These are phyloP conservation scores for Cantharis flavilabris DNA, from an alignment of 2,888 invertebrate genomes.

Conservation along the genomic window DNA sequence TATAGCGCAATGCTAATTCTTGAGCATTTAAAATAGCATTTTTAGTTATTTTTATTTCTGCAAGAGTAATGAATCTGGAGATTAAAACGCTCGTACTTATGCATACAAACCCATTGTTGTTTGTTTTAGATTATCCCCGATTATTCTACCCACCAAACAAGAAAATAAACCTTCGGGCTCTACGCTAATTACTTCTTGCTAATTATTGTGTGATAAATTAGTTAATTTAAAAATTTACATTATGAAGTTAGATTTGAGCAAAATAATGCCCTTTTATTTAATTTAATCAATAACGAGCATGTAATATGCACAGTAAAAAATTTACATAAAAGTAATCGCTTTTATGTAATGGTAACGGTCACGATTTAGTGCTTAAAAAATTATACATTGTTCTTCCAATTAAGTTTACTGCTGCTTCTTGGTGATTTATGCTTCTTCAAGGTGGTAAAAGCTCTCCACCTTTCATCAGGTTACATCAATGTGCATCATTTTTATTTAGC, in stretches of 20 bases:
- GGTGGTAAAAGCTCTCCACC: slow-evolving; percentile 48
- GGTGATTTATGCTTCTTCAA: slow-evolving; percentile 50
- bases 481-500: slow-evolving; percentile 23
- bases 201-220: background rate
- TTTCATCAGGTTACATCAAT: slow-evolving; percentile 47
- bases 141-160: background rate
- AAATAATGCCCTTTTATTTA: background rate
- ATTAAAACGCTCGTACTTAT: background rate
- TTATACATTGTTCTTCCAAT: slow-evolving; percentile 49
- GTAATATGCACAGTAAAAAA: background rate
- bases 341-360: slow-evolving; percentile 10
- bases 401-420: slow-evolving; percentile 48
- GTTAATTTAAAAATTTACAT: background rate
- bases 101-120: background rate
- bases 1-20: background rate
- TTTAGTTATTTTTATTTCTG: background rate
- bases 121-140: background rate
- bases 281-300: background rate
- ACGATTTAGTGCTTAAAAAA: slow-evolving; percentile 27
- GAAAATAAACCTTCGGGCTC: background rate
- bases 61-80: background rate
- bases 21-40: background rate
- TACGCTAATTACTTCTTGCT: background rate
- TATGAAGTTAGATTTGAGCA: background rate
- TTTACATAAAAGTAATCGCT: background rate